Conservation (phyloP, 2,797 vertebrate genomes). For the Microtus agrestis region DNA sequence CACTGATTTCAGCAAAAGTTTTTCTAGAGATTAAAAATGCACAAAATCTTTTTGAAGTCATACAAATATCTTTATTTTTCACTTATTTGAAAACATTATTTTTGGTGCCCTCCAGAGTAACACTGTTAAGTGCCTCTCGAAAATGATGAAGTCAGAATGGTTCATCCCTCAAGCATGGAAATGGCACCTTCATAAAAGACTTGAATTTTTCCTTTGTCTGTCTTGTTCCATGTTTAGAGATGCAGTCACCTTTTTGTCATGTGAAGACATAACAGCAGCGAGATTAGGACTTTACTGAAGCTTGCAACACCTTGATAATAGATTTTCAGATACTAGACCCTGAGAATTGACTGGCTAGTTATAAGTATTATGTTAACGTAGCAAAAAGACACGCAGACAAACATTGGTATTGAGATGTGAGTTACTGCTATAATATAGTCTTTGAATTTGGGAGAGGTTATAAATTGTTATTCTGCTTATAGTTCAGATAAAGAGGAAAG, state of each 20-base stretch:
- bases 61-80: not conserved
- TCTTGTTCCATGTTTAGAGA: not conserved
- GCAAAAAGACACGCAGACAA: not conserved
- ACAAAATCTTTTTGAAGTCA: not conserved
- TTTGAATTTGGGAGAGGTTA: not conserved
- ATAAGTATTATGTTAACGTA: not conserved
- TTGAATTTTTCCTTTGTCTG: not conserved
- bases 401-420: not conserved
- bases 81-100: not conserved
- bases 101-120: not conserved
- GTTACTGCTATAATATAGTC: not conserved
- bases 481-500: not conserved
- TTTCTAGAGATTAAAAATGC: not conserved
- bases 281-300: not conserved
- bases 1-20: conserved; percentile 22
- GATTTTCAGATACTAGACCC: not conserved
- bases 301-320: not conserved
- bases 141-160: not conserved
- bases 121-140: not conserved
- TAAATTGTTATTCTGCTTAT: not conserved
- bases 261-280: not conserved
- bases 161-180: not conserved
- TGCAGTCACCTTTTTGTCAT: not conserved
- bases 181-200: not conserved
- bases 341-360: not conserved